Conservation (phyloP, 2,888 invertebrate species). For the Hemistola chrysoprasaria region DNA sequence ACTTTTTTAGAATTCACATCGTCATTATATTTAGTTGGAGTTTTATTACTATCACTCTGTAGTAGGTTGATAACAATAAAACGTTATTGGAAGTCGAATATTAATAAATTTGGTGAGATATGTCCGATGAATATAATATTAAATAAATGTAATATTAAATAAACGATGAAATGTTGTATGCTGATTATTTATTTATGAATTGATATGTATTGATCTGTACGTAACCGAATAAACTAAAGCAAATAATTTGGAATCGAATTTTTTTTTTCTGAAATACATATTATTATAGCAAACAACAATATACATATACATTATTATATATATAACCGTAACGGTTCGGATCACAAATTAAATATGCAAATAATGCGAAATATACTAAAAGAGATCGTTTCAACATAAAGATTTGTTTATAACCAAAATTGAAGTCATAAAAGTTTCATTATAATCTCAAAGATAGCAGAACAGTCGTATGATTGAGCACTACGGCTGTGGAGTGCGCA, state of each 20-base stretch:
- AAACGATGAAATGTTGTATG: conserved; percentile 39
- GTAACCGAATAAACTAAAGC: conserved; percentile 4
- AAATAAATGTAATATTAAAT: too few species aligned
- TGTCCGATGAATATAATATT: conserved; percentile 41
- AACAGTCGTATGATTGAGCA: conserved; percentile 73
- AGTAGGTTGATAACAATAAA: conserved; percentile 60
- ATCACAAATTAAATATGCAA: background rate
- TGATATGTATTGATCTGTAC: conserved; percentile 4
- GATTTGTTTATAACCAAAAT: conserved; percentile 57
- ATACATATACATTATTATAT: too few species aligned
- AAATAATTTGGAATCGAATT: conserved; percentile 4
- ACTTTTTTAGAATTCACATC: conserved; percentile 65
- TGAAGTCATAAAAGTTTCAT: conserved; percentile 75
- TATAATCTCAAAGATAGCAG: conserved; percentile 74
- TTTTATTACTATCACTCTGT: conserved; percentile 56
- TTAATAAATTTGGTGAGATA: conserved; percentile 30
- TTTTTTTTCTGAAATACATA: background rate
- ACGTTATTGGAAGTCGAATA: conserved; percentile 48
- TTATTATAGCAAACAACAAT: background rate
- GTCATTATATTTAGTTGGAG: conserved; percentile 79
- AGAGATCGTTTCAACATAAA: conserved; percentile 42
- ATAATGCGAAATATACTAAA: conserved; percentile 13
- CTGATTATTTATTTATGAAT: conserved; percentile 33
- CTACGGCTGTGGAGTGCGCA: conserved; percentile 58
- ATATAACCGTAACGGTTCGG: background rate